Conservation (phyloP, 1,140 invertebrate genomes). For the Pseudomyrmex concolor region DNA sequence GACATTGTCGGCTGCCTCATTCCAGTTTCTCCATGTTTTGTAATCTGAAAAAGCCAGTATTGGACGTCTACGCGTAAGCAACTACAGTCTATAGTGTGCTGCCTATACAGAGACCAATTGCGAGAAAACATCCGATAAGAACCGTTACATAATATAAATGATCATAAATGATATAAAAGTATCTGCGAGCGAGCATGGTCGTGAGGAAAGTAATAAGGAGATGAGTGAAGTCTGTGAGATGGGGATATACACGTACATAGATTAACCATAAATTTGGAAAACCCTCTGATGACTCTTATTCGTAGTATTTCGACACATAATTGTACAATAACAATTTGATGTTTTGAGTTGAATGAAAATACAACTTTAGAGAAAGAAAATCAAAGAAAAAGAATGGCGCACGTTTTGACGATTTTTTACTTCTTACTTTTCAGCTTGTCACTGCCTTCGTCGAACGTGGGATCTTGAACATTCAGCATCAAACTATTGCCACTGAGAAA, state of each 20-base stretch:
- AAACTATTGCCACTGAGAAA: conserved; percentile 96
- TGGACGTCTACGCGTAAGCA: conserved; percentile 36
- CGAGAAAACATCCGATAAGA: no score
- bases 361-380: background rate
- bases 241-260: conserved; percentile 23
- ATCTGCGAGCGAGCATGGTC: conserved; percentile 69
- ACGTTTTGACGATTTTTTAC: conserved; percentile 76
- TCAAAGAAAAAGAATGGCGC: conserved; percentile 21
- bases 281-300: conserved; percentile 63
- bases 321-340: conserved; percentile 35
- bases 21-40: conserved; percentile 64
- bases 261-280: conserved; percentile 30
- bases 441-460: conserved; percentile 94
- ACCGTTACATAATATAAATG: no score
- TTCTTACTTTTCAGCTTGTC: conserved; percentile 94
- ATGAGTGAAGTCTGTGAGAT: conserved; percentile 16
- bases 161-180: conserved; percentile 37
- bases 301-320: conserved; percentile 58
- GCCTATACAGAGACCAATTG: no score
- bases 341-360: background rate
- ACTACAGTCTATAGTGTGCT: background rate
- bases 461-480: conserved; percentile 98
- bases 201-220: background rate
- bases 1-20: conserved; percentile 55
- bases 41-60: conserved; percentile 69